Evolutionary conservation across 2,888 invertebrate species (phyloP), one percentile per base, ranked within the genome.

Genomic region (Idaea biselata): DNA sequence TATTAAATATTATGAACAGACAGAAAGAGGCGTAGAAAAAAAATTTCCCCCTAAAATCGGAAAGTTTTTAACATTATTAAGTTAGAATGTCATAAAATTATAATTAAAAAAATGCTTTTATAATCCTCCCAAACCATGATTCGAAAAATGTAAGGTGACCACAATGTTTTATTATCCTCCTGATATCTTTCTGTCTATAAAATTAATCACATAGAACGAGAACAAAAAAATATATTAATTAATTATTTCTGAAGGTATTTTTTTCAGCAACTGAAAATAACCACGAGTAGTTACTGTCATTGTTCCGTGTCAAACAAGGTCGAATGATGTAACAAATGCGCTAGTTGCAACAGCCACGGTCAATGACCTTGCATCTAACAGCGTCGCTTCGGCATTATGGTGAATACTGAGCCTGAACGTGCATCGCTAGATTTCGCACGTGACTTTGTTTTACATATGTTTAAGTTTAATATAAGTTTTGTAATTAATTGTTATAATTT

Each of bases 221-320:
- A 8, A 11, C 44, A 44, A 44, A 44, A 77, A 71, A 71, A 72
- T 64, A 68, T 77, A 68, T 75, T 58, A 7, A 55, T n/a, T 58
- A 17, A 57, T 25, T 25, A 25, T 3, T 25, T 25, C 25, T 25
- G 25, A 25, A 25, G 5, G 25, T 25, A 25, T 8, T 44, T 44
- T 44, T 44, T 44, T 44, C 44, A 44, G 44, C 44, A 44, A 44
- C 44, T 44, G 44, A 44, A 44, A 44, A 44, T 44, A 44, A 11
- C 14, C 44, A 44, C 44, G 44, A 14, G 25, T 25, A 5, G 72
- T 73, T 71, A 73, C 73, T 72, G 73, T 76, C 83, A 88, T 85
- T 88, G 88, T 91, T 89, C 89, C 89, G 90, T 81, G 81, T 87
- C 86, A 77, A 76, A 71, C 87, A 89, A 89, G 90, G 89, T 75